Base-by-base conservation (phyloP, 2,888 invertebrate genomes). In the Athrips mouffetella region DNA sequence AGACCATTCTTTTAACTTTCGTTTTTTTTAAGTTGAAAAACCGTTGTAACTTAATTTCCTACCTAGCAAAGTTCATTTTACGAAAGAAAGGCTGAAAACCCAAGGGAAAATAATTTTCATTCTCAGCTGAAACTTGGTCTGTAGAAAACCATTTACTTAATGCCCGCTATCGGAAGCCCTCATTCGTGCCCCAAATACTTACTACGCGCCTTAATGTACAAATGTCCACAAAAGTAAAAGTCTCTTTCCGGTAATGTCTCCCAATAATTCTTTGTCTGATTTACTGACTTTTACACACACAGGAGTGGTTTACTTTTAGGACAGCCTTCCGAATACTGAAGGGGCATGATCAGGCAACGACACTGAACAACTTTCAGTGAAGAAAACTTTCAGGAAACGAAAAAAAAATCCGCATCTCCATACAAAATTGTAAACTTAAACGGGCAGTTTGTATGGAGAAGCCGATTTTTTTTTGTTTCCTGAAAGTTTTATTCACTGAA, bases 151-250 rank as follows among this genome's bases (percentile, higher is more conserved):
- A 39, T 47, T 37, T 47, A 29, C 39, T 29, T 47, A 39, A 47
- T 45, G 45, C 11, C 4, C 29, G 42, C 30, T 47, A 47, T 47
- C 39, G 27, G 39, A 29, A 47, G 29, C 40, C 40, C 30, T 40
- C 40, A 21, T 47, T 45, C 35, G 35, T 35, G 35, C 35, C 35
- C 45, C 45, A 45, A 45, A 45, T 45, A 27, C 45, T n/a, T 45
- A 27, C 45, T n/a, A 33, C 16, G 21, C 33, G 31, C 40, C 40
- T 30, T 47, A 47, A 40, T 47, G 39, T 47, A 47, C 40, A 47
- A 47, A 40, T 23, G 30, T 40, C 47, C 25, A 30, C 23, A 21
- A 23, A 47, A 47, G 31, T 47, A 40, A 47, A 30, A 40, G 47
- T 39, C 46, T 46, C 37, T 37, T 46, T 18, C 25, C 16, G 37